Base-by-base conservation (phyloP, 2,113 vertebrate species). In the Chaetura pelagica region DNA sequence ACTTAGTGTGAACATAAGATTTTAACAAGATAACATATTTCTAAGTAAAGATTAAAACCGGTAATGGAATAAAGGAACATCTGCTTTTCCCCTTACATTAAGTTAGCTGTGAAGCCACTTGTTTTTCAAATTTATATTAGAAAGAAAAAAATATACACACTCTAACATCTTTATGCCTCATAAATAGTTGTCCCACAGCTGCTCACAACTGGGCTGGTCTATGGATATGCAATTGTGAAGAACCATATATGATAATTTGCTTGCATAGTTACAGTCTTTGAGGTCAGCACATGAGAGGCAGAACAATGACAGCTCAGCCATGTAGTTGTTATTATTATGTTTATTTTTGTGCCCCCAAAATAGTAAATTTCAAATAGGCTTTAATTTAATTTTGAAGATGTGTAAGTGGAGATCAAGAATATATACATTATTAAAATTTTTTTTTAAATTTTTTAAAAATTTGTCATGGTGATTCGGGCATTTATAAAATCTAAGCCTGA, bases 331-430 rank as follows among this genome's bases (percentile, higher is more conserved):
- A 16, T 46, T 16, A 18, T 46, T 46, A 18, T 46, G 44, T 46
- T 17, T 32, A 95, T 95, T 15, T 40, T 57, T 89, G 21, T 91
- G 35, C n/a, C 66, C 83, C 29, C 69, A 49, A 79, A 83, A 22
- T 24, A 20, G 58, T 95, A 34, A 19, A 79, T 97, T 96, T 97
- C 61, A 94, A 97, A 78, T 77, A 58, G 48, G 48, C 57, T 90
- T 83, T 87, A 89, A 94, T 97, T 97, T 94, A 57, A 68, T 74
- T 92, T 79, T 85, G 67, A 92, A 74, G 54, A 49, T 84, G n/a
- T 90, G 15, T 44, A 76, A 84, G 40, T 69, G 58, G 85, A 96
- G 78, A 86, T 77, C 78, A 93, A 84, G 89, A 80, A 66, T 76
- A 30, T 84, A 38, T 38, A 38, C 10, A 38, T 38, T 38, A 38